Evolutionary conservation across 2,113 vertebrate species (phyloP).

Genomic region (Archilochus colubris): DNA sequence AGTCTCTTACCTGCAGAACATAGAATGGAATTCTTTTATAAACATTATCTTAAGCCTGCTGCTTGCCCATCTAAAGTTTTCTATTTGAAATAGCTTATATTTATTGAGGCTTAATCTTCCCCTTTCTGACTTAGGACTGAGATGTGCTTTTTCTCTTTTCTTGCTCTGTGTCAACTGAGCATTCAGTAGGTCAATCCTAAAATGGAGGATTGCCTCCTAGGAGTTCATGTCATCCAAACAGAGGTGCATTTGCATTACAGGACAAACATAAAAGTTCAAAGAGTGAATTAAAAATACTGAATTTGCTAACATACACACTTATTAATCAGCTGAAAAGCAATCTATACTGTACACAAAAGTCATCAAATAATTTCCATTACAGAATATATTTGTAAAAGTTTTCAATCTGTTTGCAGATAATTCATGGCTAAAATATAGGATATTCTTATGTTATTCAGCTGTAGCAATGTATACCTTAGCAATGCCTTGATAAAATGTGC

Average conservation of each 20-base stretch:
- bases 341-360: not conserved
- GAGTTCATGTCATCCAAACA: not conserved
- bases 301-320: not conserved
- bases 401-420: conserved; percentile 29
- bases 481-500: not conserved
- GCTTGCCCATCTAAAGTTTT: not conserved
- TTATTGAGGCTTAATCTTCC: not conserved
- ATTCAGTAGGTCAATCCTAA: not conserved
- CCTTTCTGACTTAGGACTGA: not conserved
- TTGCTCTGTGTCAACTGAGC: not conserved
- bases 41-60: not conserved
- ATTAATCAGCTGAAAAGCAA: not conserved
- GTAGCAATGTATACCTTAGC: not conserved
- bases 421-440: not conserved
- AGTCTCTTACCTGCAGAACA: not conserved
- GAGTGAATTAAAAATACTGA: conserved; percentile 14
- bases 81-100: not conserved
- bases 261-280: conserved; percentile 23
- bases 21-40: not conserved
- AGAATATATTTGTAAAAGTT: conserved; percentile 1
- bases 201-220: not conserved
- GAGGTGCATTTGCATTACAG: not conserved
- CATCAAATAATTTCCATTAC: not conserved
- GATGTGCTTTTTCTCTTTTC: not conserved
- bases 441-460: not conserved